Evolutionary conservation across 2,888 invertebrate species (phyloP).

Genomic region (Mechanitis messenoides): DNA sequence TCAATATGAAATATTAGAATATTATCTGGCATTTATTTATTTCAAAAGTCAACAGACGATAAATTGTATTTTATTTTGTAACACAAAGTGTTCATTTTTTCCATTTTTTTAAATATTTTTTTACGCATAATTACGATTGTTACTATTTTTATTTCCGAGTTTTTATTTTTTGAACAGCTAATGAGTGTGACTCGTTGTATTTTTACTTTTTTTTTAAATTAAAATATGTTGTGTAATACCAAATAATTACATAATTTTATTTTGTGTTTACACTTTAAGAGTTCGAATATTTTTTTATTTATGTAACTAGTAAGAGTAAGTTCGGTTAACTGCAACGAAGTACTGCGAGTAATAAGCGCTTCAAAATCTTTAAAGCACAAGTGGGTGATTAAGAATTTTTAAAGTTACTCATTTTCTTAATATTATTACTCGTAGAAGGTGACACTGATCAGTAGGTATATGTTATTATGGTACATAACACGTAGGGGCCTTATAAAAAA

Average conservation of each 20-base stretch:
- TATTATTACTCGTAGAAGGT: slow-evolving; percentile 40
- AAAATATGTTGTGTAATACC: slow-evolving; percentile 70
- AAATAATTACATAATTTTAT: slow-evolving; percentile 66
- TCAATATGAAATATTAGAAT: slow-evolving; percentile 51
- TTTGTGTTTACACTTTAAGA: slow-evolving; percentile 60
- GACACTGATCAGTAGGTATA: slow-evolving; percentile 56
- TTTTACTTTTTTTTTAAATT: slow-evolving; percentile 47
- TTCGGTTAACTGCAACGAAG: slow-evolving; percentile 53
- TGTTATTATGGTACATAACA: slow-evolving; percentile 65
- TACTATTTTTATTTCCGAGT: slow-evolving; percentile 48
- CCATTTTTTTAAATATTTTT: slow-evolving; percentile 42
- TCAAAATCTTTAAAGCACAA: slow-evolving; percentile 9
- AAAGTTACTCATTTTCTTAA: slow-evolving; percentile 16
- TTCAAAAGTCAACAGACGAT: slow-evolving; percentile 54
- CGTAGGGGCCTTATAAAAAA: slow-evolving; percentile 60
- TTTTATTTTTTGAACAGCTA: slow-evolving; percentile 47
- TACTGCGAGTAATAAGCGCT: slow-evolving; percentile 36
- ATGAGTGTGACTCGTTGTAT: slow-evolving; percentile 68
- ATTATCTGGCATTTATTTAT: slow-evolving; percentile 44
- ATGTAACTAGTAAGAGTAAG: slow-evolving; percentile 43
- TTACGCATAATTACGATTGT: slow-evolving; percentile 54
- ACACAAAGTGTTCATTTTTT: slow-evolving; percentile 67
- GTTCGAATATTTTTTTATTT: slow-evolving; percentile 60
- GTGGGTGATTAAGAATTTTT: slow-evolving; percentile 20
- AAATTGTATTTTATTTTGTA: slow-evolving; percentile 47